phyloP scores from a whole-genome alignment of 2,113 vertebrate genomes.

The Menidia beryllina region DNA sequence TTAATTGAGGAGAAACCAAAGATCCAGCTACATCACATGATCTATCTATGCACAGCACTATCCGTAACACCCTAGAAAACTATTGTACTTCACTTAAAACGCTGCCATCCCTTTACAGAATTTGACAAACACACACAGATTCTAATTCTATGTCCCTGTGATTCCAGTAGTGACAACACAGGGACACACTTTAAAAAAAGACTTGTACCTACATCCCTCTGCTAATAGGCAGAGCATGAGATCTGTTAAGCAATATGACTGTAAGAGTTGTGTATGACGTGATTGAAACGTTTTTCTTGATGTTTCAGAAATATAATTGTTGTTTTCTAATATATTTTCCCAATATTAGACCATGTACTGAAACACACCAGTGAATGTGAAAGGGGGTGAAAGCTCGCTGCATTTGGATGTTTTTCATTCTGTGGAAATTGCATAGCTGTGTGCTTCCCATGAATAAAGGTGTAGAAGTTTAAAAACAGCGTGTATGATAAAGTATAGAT shows the following conservation, averaged over 20 bases:
- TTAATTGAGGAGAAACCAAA: slow-evolving; percentile 25
- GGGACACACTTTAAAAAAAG: not conserved
- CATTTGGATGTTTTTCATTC: no score
- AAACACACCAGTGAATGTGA: not conserved
- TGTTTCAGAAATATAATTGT: not conserved
- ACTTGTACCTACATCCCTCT: not conserved
- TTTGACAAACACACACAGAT: not conserved
- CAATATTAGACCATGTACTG: not conserved
- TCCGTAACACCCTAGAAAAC: slow-evolving; percentile 22
- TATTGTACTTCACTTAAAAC: not conserved
- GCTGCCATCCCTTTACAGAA: not conserved
- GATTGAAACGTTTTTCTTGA: slow-evolving; percentile 7
- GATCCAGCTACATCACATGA: slow-evolving; percentile 14
- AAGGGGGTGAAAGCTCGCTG: not conserved
- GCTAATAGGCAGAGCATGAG: not conserved
- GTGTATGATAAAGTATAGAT: no score
- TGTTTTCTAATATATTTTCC: slow-evolving; percentile 5
- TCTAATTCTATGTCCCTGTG: not conserved
- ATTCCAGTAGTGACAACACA: not conserved
- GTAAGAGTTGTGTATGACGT: not conserved
- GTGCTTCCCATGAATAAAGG: no score
- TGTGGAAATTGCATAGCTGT: no score
- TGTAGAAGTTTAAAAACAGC: no score
- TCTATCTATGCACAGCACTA: slow-evolving; percentile 29
- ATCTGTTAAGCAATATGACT: not conserved